Evolutionary conservation across 1,140 invertebrate genomes (phyloP), one percentile per base, ranked within the genome.

Genomic region (Magallana angulata): DNA sequence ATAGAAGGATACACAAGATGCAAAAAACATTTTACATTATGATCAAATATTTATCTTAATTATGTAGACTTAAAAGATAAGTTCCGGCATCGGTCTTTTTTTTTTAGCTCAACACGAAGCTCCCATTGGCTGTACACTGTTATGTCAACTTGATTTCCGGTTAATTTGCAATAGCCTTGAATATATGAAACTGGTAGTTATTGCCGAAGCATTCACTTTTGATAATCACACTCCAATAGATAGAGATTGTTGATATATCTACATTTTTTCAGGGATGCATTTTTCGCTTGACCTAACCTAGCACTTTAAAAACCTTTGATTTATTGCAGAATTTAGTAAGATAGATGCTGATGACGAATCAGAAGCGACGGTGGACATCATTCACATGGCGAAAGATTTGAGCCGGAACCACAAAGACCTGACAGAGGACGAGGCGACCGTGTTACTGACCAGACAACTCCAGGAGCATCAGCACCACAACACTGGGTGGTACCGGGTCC

Each of bases 401-500:
- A 94, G 96, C 1, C 95, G 95, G 57, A 96, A 96, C 89, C 95
- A 96, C 88, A 95, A 95, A 7, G 95, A 95, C 14, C 87, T 96
- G 9, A 95, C 95, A 7, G 96, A 96, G 86, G 96, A 96, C 88
- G 96, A 96, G 87, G 96, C 96, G 16, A 96, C 96, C 16, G 94
- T 96, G 83, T 92, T 96, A n/a, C 96, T 96, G 18, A 96, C 96
- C 3, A 95, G 95, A 18, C 96, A 96, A 90, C 90, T 96, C 8
- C 94, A 96, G 14, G 94, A 96, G 88, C 93, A 95, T 8, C 95
- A 95, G 89, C 94, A 95, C 1, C 96, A 96, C 88, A 95, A 95
- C 24, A 93, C 95, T 12, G 94, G 96, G 88, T 96, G 96, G 96
- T 96, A 97, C 92, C 93, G 96, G 18, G 96, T 96, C 71, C 95